These are phyloP conservation scores for Camponotus floridanus DNA, from an alignment of 1,140 invertebrate species.

Conservation along the genomic window DNA sequence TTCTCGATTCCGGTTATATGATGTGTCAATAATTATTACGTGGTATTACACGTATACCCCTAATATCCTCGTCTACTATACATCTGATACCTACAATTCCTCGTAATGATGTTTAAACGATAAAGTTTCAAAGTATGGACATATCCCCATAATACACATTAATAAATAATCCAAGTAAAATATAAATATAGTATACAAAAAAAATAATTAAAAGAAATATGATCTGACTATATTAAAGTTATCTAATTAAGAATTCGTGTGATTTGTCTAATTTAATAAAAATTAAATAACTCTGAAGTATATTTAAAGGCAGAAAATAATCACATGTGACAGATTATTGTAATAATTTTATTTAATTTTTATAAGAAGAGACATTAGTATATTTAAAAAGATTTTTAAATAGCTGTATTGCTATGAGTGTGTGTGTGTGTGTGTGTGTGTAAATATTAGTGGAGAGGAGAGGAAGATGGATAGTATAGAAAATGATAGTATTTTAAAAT, in stretches of 20 bases:
- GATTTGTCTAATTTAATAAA: not conserved
- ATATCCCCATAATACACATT: slow-evolving; percentile 1
- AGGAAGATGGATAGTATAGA: not conserved
- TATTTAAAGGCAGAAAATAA: not conserved
- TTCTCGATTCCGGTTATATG: slow-evolving; percentile 1
- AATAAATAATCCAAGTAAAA: not conserved
- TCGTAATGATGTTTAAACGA: slow-evolving; percentile 30
- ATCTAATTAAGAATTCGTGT: not conserved
- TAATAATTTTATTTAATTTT: not conserved
- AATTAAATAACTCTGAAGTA: not conserved
- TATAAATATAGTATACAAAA: slow-evolving; percentile 5
- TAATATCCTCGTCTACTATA: slow-evolving; percentile 18
- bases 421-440: too few relatives aligned
- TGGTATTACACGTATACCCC: slow-evolving; percentile 20
- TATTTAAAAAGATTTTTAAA: not conserved
- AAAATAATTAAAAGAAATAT: slow-evolving; percentile 13
- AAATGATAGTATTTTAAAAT: not conserved
- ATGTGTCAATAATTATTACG: slow-evolving; percentile 58
- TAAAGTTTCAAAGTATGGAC: slow-evolving; percentile 13
- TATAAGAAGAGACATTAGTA: not conserved
- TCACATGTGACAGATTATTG: not conserved
- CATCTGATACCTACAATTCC: slow-evolving; percentile 32
- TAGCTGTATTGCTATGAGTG: not conserved
- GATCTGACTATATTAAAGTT: not conserved
- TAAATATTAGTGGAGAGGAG: not conserved